phyloP scores from a whole-genome alignment of 2,797 vertebrate genomes.

The Echiichthys vipera region DNA sequence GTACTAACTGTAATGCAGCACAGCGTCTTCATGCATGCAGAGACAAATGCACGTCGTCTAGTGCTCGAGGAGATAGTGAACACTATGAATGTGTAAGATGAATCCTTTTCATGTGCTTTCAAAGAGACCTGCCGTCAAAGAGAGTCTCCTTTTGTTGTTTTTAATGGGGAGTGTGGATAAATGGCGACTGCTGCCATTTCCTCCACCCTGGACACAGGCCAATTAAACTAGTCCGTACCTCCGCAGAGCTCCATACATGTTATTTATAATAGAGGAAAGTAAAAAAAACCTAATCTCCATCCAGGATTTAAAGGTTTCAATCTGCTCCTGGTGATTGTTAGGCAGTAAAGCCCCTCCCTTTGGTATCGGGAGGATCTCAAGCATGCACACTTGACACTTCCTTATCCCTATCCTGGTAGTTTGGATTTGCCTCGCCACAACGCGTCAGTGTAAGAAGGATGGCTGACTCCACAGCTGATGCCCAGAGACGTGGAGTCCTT shows the following conservation, averaged over 20 bases:
- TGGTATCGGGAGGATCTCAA: slow-evolving; percentile 11
- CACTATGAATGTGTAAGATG: background rate
- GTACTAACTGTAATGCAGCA: slow-evolving; percentile 13
- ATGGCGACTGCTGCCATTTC: slow-evolving; percentile 22
- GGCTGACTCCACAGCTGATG: slow-evolving; percentile 20
- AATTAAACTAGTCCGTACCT: slow-evolving; percentile 34
- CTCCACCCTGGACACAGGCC: slow-evolving; percentile 21
- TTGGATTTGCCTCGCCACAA: slow-evolving; percentile 42
- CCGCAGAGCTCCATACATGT: slow-evolving; percentile 5
- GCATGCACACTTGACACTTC: slow-evolving; percentile 35
- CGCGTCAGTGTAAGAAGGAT: slow-evolving; percentile 15
- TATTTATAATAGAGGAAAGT: slow-evolving; percentile 11
- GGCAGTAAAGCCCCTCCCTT: slow-evolving; percentile 13
- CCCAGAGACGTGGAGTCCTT: slow-evolving; percentile 30
- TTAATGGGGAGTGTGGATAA: slow-evolving; percentile 32
- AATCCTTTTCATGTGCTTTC: slow-evolving; percentile 54
- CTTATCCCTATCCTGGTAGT: slow-evolving; percentile 43
- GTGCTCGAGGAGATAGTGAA: background rate
- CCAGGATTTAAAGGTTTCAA: slow-evolving; percentile 27
- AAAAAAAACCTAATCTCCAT: slow-evolving; percentile 16
- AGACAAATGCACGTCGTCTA: slow-evolving; percentile 3
- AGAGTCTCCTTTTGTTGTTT: slow-evolving; percentile 19
- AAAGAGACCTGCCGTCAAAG: slow-evolving; percentile 34
- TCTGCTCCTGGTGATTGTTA: slow-evolving; percentile 24
- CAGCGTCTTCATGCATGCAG: background rate